Base-by-base conservation (phyloP, 1,140 invertebrate species). In the Bombus sylvicola region DNA sequence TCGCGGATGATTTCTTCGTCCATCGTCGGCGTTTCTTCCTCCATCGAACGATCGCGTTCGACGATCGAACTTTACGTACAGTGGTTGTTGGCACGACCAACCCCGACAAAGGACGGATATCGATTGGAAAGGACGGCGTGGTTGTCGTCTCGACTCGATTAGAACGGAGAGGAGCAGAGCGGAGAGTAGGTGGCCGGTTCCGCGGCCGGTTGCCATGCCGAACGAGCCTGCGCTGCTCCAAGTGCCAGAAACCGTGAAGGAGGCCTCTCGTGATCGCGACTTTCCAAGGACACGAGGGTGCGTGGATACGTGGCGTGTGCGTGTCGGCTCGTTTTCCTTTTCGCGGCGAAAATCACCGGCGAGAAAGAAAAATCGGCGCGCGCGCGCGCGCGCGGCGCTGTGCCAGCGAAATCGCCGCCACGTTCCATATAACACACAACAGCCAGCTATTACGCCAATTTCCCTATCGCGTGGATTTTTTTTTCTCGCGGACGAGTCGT, bases 251-350 rank as follows among this genome's bases (percentile, higher is more conserved):
- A 90, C 87, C 84, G 83, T 88, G 90, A 91, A 90, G 83, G 47
- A 84, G 47, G 43, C 75, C 74, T 90, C 88, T 81, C 89, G 87
- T 74, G 89, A 86, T 89, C 89, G 81, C 71, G 87, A 85, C 87
- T 91, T 81, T 91, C 86, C 90, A 91, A 91, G 90, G 90, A 89
- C 90, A 91, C 90, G 81, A 86, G 85, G 75, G 84, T 88, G 89
- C 83, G 76, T 41, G 80, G 75, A 79, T 87, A 81, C 74, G 74
- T 85, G 86, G 81, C 81, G 77, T n/a, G 78, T 53, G 78, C 69
- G 82, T 84, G 53, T n/a, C 76, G 47, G 41, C 77, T 53, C 80
- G 87, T 88, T 90, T 90, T 90, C 89, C 89, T 90, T 75, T 87
- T 85, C 86, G 69, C 83, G 74, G 76, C 66, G 89, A 88, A 90